These are phyloP conservation scores for Salminus brasiliensis DNA, from an alignment of 2,113 vertebrate genomes.

Conservation along the genomic window DNA sequence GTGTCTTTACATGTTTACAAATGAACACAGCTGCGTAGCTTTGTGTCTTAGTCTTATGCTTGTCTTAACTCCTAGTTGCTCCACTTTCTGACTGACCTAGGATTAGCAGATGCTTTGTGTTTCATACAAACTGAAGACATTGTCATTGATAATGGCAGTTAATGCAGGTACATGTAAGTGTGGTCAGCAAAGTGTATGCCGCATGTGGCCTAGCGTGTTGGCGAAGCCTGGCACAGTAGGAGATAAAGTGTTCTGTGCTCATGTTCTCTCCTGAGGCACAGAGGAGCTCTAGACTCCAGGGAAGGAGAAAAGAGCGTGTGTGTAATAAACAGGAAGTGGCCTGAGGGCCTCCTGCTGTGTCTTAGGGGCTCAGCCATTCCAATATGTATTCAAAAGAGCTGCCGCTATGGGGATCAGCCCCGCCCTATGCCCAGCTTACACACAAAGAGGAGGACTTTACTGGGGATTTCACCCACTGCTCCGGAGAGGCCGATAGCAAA, in stretches of 20 bases:
- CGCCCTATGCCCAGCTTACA: slow-evolving; percentile 27
- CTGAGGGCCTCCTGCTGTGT: slow-evolving; percentile 44
- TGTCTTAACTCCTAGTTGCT: neutral
- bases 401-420: slow-evolving; percentile 37
- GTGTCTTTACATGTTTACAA: neutral
- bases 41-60: neutral
- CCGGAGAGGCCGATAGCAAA: slow-evolving; percentile 14
- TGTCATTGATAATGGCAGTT: neutral
- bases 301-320: slow-evolving; percentile 31
- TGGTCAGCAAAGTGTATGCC: neutral
- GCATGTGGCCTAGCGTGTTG: slow-evolving; percentile 8
- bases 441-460: slow-evolving; percentile 45
- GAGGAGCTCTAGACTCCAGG: slow-evolving; percentile 25
- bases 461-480: slow-evolving; percentile 10
- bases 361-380: slow-evolving; percentile 51
- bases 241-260: slow-evolving; percentile 19
- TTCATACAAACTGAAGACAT: too few relatives aligned
- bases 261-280: slow-evolving; percentile 3
- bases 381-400: slow-evolving; percentile 58
- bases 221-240: slow-evolving; percentile 23
- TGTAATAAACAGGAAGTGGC: slow-evolving; percentile 55
- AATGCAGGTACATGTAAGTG: slow-evolving; percentile 20
- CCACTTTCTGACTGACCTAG: slow-evolving; percentile 14
- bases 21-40: neutral
- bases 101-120: neutral